Conservation (phyloP, 2,888 invertebrate species). For the Lypha dubia region DNA sequence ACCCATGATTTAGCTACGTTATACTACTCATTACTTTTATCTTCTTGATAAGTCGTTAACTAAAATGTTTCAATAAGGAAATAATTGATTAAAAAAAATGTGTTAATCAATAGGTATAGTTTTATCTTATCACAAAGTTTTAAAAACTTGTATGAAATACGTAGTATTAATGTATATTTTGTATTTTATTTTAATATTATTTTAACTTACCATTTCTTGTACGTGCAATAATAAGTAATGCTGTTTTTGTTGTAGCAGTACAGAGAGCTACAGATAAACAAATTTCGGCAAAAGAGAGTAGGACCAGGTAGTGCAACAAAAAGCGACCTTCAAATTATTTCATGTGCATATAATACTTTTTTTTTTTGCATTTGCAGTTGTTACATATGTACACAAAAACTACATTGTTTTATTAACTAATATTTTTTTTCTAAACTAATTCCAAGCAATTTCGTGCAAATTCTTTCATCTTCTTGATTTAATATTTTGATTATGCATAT, state of each 20-base stretch:
- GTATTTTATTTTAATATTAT: not conserved
- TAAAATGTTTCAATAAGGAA: not conserved
- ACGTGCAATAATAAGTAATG: not conserved
- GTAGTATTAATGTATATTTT: constrained; percentile 7
- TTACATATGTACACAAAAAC: not conserved
- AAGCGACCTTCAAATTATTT: constrained; percentile 60
- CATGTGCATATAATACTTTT: constrained; percentile 37
- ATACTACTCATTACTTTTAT: not conserved
- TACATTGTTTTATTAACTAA: constrained; percentile 16
- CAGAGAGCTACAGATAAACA: constrained; percentile 4
- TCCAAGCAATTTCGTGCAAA: not conserved
- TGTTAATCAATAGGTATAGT: not conserved
- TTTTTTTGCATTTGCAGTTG: constrained; percentile 14
- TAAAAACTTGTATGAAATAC: not conserved
- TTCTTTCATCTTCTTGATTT: constrained; percentile 10
- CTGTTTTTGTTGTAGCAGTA: not conserved
- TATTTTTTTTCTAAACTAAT: not conserved
- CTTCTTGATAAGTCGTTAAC: not conserved
- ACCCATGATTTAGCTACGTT: constrained; percentile 43
- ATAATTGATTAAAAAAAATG: not conserved
- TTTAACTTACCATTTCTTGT: constrained; percentile 18
- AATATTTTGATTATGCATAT: not conserved
- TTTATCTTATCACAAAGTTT: not conserved
- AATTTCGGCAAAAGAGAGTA: not conserved
- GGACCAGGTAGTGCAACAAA: constrained; percentile 2